Evolutionary conservation across 2,113 vertebrate species (phyloP), one percentile per base, ranked within the genome.

Genomic region (Turnix velox): DNA sequence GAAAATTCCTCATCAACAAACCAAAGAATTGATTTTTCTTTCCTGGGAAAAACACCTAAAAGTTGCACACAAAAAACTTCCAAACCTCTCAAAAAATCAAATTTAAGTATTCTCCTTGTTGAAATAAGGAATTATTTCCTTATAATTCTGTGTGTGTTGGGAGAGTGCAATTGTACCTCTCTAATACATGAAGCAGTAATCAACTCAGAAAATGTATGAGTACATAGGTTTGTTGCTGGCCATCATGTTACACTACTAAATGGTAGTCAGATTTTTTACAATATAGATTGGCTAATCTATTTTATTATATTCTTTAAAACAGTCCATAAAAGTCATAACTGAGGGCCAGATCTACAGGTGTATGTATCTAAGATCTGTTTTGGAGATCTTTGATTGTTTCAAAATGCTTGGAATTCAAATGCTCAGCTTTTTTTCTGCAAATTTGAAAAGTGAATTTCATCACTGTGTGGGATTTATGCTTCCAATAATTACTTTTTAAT

Each of bases 401-500:
- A 75, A 90, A 88, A 86, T 22, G 5, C 17, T 83, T 68, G 33
- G 7, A 65, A 63, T 69, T 82, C 13, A 63, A 87, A 43, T 65
- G 9, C 4, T 25, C 4, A 2, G 0, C 1, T 5, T 59, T n/a
- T 58, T 35, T n/a, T 4, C 16, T 92, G 45, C 13, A 4, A 31
- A 49, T 74, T 74, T 87, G 35, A 78, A 71, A 54, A 6, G 4
- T 30, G 5, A 62, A 39, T 66, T 88, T 78, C 18, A 54, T 82
- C 20, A 30, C 18, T 58, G 58, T 45, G 3, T 9, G 52, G 20
- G 5, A 33, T 55, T 3, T 40, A 25, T 31, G 0, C 76, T 87
- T 72, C 35, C 42, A 63, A 22, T 35, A 35, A 46, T 14, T 73
- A 12, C n/a, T 58, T 62, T 73, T 66, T 42, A 22, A 28, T 55